Conservation (phyloP, 2,888 invertebrate genomes). For the Marronus borbonicus region DNA sequence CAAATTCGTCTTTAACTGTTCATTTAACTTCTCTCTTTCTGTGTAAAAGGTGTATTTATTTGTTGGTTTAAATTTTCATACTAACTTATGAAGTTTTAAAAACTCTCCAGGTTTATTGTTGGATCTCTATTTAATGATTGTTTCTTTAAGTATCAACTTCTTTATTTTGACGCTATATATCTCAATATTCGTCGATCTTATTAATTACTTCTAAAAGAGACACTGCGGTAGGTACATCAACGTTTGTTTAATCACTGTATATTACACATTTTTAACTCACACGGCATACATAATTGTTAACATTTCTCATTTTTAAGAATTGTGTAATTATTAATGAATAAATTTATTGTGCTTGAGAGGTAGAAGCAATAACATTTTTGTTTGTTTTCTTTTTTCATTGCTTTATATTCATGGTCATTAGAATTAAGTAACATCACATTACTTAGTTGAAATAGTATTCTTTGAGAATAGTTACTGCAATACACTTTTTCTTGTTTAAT, state of each 20-base stretch:
- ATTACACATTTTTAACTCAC: slow-evolving; percentile 23
- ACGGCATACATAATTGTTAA: background rate
- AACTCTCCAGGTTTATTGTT: background rate
- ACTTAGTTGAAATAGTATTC: slow-evolving; percentile 31
- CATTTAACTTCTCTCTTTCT: background rate
- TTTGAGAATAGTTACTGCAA: slow-evolving; percentile 34
- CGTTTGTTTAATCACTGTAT: slow-evolving; percentile 9
- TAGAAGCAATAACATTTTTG: slow-evolving; percentile 29
- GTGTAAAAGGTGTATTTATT: slow-evolving; percentile 36
- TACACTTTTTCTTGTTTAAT: slow-evolving; percentile 14
- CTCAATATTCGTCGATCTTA: background rate
- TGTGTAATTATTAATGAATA: slow-evolving; percentile 13
- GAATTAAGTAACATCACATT: slow-evolving; percentile 35
- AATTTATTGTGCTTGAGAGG: slow-evolving; percentile 14
- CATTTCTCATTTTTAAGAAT: background rate
- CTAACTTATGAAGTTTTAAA: slow-evolving; percentile 3
- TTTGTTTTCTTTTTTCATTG: slow-evolving; percentile 25
- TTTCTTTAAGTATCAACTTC: background rate
- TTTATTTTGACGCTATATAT: background rate
- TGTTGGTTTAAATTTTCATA: background rate
- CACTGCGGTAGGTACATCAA: background rate
- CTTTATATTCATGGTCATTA: slow-evolving; percentile 38
- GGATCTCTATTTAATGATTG: slow-evolving; percentile 1
- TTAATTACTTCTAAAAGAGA: slow-evolving; percentile 3
- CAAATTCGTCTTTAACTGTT: background rate